Evolutionary conservation across 2,888 invertebrate species (phyloP).

Genomic region (Eristalis tenax): DNA sequence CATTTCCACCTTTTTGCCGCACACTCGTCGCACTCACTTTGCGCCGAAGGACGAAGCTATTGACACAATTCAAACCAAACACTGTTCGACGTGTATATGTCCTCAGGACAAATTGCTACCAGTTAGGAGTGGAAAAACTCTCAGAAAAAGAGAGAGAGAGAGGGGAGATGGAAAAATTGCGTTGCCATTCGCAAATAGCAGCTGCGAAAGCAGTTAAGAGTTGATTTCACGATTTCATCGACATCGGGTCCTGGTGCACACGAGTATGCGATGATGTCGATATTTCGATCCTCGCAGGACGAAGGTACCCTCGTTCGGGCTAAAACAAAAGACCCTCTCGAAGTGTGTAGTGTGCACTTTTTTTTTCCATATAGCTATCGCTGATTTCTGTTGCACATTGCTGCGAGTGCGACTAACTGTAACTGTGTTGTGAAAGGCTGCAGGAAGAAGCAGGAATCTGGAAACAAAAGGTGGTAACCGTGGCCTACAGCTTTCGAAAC

Average conservation of each 20-base stretch:
- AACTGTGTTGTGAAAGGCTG: background rate
- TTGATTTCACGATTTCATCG: constrained; percentile 48
- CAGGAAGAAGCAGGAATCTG: background rate
- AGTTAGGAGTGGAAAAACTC: constrained; percentile 44
- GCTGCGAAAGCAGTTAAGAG: constrained; percentile 54
- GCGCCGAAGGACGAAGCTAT: constrained; percentile 41
- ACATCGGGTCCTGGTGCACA: constrained; percentile 1
- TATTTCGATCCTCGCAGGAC: constrained; percentile 8
- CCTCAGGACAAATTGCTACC: constrained; percentile 60
- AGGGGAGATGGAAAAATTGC: constrained; percentile 13
- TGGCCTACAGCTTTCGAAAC: background rate
- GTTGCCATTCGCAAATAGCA: constrained; percentile 28
- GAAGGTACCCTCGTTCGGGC: background rate
- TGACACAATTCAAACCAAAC: constrained; percentile 58
- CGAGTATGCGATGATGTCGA: background rate
- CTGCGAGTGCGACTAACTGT: background rate
- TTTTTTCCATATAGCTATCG: constrained; percentile 34
- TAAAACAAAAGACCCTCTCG: constrained; percentile 63
- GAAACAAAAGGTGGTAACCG: background rate
- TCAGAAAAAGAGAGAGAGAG: constrained; percentile 1
- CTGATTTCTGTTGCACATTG: constrained; percentile 47
- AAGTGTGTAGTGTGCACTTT: constrained; percentile 41
- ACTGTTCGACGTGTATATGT: constrained; percentile 21
- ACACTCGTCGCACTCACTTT: background rate
- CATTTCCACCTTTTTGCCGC: background rate